These are phyloP conservation scores for Malurus cyaneus DNA, from an alignment of 2,113 vertebrate genomes.

Conservation along the genomic window DNA sequence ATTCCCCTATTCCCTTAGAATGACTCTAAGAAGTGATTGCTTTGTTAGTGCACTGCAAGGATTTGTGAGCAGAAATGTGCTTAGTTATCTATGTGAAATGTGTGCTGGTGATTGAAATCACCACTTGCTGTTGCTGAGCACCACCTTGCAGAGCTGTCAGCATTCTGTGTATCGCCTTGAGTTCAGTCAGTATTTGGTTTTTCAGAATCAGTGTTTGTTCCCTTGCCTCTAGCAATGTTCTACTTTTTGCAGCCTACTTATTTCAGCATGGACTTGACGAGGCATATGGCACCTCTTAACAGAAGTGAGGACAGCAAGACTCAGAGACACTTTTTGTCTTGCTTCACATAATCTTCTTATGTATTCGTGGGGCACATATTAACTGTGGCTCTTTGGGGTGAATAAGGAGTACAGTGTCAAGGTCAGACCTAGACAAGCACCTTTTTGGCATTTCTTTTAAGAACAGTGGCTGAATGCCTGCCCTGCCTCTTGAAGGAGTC, in stretches of 20 bases:
- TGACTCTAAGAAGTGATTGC: background rate
- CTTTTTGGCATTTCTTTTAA: background rate
- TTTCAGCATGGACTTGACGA: background rate
- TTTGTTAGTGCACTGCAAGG: slow-evolving; percentile 22
- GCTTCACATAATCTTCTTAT: background rate
- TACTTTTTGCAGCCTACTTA: slow-evolving; percentile 34
- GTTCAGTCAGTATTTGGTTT: slow-evolving; percentile 19
- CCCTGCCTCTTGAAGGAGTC: background rate
- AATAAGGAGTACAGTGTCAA: background rate
- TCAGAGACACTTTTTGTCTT: background rate
- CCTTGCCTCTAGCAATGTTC: slow-evolving; percentile 13
- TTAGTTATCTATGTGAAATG: slow-evolving; percentile 13
- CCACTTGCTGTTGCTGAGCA: background rate
- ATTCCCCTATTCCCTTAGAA: background rate
- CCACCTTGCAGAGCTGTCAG: slow-evolving; percentile 22
- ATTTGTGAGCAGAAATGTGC: background rate
- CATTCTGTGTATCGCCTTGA: background rate
- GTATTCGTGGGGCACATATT: background rate
- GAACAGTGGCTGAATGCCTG: background rate
- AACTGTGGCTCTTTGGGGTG: background rate
- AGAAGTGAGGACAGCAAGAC: background rate
- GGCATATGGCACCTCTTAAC: background rate
- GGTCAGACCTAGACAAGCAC: background rate
- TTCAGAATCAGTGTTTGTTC: slow-evolving; percentile 31
- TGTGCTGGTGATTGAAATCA: slow-evolving; percentile 26